These are phyloP conservation scores for Doryteuthis pealeii DNA, from an alignment of 1,140 invertebrate genomes.

Conservation along the genomic window DNA sequence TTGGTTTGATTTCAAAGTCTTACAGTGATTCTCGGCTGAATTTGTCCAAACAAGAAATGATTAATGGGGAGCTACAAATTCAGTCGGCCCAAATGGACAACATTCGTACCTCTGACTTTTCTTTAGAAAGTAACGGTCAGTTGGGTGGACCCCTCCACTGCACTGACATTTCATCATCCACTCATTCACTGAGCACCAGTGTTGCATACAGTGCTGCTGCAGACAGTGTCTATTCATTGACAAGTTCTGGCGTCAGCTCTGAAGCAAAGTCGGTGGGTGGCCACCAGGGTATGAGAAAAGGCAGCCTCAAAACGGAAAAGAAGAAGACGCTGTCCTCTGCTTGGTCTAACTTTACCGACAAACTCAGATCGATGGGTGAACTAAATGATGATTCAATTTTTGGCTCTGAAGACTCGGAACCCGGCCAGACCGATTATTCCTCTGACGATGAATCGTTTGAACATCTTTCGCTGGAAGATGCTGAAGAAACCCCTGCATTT, in stretches of 20 bases:
- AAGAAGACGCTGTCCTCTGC: slow-evolving; percentile 49
- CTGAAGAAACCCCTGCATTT: slow-evolving; percentile 48
- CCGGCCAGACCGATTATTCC: slow-evolving; percentile 60
- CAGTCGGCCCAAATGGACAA: background rate
- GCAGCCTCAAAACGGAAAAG: slow-evolving; percentile 23
- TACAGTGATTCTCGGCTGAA: slow-evolving; percentile 5
- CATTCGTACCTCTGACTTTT: background rate
- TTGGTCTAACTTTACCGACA: slow-evolving; percentile 48
- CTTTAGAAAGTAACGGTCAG: background rate
- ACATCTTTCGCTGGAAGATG: slow-evolving; percentile 55
- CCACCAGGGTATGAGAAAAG: background rate
- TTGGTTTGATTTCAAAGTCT: background rate
- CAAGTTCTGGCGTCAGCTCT: slow-evolving; percentile 14
- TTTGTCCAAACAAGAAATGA: background rate
- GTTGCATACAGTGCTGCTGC: slow-evolving; percentile 23
- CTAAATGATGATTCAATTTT: slow-evolving; percentile 32
- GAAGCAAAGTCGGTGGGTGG: background rate
- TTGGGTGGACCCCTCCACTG: background rate
- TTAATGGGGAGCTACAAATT: background rate
- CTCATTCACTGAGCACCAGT: slow-evolving; percentile 12
- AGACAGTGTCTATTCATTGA: slow-evolving; percentile 18
- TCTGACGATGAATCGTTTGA: slow-evolving; percentile 62
- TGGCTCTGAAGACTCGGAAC: slow-evolving; percentile 51
- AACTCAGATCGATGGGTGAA: slow-evolving; percentile 46
- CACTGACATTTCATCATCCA: background rate